phyloP scores from a whole-genome alignment of 1,140 invertebrate species.

The Calosoma granatense region DNA sequence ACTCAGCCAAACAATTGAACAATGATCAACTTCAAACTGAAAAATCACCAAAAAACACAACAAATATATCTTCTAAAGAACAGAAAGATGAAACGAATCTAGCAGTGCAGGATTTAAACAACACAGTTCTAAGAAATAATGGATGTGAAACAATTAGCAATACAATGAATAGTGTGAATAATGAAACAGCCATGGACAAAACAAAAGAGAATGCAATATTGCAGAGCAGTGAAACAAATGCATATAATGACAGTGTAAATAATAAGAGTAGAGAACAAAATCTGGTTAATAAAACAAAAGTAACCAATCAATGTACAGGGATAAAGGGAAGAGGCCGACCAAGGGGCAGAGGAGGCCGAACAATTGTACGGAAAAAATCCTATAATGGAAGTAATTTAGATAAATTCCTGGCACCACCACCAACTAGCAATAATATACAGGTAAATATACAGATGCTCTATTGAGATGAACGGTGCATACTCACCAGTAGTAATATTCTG shows the following conservation, averaged over 20 bases:
- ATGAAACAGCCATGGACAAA: not conserved
- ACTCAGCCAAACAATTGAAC: constrained; percentile 10
- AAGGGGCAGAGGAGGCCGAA: not conserved
- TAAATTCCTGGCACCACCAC: not conserved
- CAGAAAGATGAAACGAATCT: constrained; percentile 23
- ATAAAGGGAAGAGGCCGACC: not conserved
- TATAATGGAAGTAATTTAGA: not conserved
- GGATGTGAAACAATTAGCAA: constrained; percentile 1
- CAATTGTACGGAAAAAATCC: not conserved
- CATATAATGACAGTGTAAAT: no score
- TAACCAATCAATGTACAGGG: no score
- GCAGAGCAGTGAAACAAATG: not conserved
- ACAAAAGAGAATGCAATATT: not conserved
- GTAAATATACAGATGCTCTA: no score
- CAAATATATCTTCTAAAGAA: constrained; percentile 15
- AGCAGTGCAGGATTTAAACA: constrained; percentile 7
- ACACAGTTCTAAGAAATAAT: constrained; percentile 12
- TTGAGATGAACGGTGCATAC: no score
- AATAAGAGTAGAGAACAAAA: not conserved
- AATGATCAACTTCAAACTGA: constrained; percentile 11
- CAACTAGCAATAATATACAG: not conserved
- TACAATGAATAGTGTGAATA: not conserved
- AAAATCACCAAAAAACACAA: constrained; percentile 17
- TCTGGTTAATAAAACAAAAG: no score
- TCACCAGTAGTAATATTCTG: no score